Percentiles rank a stretch among this genome's conserved stretches.
Conservation (phyloP, 2,797 vertebrate genomes). For the Coregonus ussuriensis region DNA sequence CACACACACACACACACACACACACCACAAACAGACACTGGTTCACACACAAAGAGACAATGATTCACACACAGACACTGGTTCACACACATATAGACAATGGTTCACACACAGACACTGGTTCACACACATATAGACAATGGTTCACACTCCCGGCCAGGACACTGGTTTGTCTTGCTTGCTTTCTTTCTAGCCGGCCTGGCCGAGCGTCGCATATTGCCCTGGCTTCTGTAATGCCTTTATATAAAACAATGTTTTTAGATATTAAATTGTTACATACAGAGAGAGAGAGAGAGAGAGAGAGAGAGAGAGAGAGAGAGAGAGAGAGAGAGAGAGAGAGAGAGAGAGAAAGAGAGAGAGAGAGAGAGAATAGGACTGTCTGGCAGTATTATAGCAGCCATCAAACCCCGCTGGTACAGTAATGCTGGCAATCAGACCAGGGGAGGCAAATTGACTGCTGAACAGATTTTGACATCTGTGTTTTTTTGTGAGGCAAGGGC, state of each 20-base stretch:
- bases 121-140: too few species aligned
- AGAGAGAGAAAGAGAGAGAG: constrained; percentile 15
- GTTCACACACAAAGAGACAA: too few species aligned
- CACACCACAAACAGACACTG: too few species aligned
- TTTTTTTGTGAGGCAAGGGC: constrained; percentile 44
- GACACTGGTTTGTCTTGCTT: constrained; percentile 19
- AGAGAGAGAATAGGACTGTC: constrained; percentile 61
- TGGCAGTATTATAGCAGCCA: constrained; percentile 64
- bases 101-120: too few species aligned
- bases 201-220: constrained; percentile 17
- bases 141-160: neutral
- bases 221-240: constrained; percentile 31
- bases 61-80: too few species aligned
- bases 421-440: constrained; percentile 60
- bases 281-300: too few species aligned
- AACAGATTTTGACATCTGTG: constrained; percentile 61
- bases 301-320: neutral
- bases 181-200: constrained; percentile 14
- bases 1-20: too few species aligned
- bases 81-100: too few species aligned
- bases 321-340: neutral
- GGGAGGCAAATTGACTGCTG: constrained; percentile 66
- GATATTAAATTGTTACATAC: too few species aligned
- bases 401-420: constrained; percentile 61
- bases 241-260: neutral